Evolutionary conservation across 2,113 vertebrate species (phyloP).

Genomic region (Rhagologus leucostigma): DNA sequence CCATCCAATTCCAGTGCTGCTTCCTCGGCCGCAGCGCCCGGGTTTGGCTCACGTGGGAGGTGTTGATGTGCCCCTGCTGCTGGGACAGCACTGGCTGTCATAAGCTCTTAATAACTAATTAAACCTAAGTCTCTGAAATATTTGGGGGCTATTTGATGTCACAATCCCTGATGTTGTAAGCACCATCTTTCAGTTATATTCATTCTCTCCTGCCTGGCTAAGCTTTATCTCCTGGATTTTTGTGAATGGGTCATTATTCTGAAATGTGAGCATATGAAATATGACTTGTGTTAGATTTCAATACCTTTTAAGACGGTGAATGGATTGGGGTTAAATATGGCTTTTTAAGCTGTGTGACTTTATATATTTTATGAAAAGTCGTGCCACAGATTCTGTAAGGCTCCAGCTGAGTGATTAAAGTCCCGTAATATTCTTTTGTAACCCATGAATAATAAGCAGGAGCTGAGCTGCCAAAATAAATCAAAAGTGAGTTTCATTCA

Average conservation of each 20-base stretch:
- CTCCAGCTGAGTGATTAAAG: not conserved
- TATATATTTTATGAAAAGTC: not conserved
- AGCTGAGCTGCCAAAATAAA: constrained; percentile 18
- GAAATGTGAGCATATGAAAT: not conserved
- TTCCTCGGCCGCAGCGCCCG: not conserved
- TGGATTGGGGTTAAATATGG: not conserved
- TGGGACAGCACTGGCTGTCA: not conserved
- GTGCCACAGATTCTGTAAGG: not conserved
- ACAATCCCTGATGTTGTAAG: not conserved
- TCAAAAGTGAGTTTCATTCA: constrained; percentile 33
- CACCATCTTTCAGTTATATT: not conserved
- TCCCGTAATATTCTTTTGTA: constrained; percentile 19
- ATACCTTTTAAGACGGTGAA: not conserved
- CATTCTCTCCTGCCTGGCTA: not conserved
- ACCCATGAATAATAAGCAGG: constrained; percentile 36
- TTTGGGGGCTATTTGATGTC: not conserved
- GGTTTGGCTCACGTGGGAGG: accelerated
- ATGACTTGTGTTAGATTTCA: not conserved
- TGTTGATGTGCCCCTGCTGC: not conserved
- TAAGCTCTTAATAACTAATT: not conserved
- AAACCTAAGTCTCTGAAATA: not conserved
- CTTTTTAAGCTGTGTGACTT: not conserved
- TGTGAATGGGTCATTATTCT: not conserved
- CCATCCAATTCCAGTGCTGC: not conserved
- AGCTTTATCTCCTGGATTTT: not conserved